A percentile compares a stretch with the other conserved stretches of the same genome.
These are phyloP conservation scores for Varanus salvator DNA, from an alignment of 2,113 vertebrate species.

Conservation along the genomic window DNA sequence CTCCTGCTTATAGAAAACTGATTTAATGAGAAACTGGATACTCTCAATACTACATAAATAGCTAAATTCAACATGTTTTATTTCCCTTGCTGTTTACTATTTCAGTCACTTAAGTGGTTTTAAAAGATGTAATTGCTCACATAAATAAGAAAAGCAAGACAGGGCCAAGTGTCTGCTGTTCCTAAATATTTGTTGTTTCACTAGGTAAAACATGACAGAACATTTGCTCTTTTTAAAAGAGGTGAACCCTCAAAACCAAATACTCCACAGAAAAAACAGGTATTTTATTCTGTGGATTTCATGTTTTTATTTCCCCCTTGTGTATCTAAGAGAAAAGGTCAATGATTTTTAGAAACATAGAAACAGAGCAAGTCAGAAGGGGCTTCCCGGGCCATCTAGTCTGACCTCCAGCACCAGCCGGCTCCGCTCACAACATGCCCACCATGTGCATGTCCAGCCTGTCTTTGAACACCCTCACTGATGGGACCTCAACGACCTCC, in stretches of 20 bases:
- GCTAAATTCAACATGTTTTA: conserved; percentile 17
- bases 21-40: background rate
- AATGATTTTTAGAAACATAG: too few relatives aligned
- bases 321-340: background rate
- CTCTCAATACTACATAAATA: background rate
- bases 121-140: conserved; percentile 30
- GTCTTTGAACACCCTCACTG: too few relatives aligned
- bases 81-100: conserved; percentile 1
- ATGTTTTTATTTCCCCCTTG: background rate
- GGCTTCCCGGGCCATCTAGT: too few relatives aligned
- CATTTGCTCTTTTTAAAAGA: background rate
- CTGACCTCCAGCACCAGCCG: too few relatives aligned
- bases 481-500: too few relatives aligned
- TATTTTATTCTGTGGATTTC: background rate
- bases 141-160: conserved; percentile 43
- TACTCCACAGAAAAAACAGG: accelerated
- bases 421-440: too few relatives aligned
- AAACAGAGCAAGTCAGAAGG: too few relatives aligned
- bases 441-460: too few relatives aligned
- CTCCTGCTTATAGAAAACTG: background rate
- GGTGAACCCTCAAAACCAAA: background rate
- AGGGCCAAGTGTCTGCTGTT: conserved; percentile 13
- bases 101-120: conserved; percentile 31
- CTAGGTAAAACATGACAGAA: background rate
- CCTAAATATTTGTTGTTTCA: conserved; percentile 11